Evolutionary conservation across 2,113 vertebrate species (phyloP).

Genomic region (Vidua macroura): DNA sequence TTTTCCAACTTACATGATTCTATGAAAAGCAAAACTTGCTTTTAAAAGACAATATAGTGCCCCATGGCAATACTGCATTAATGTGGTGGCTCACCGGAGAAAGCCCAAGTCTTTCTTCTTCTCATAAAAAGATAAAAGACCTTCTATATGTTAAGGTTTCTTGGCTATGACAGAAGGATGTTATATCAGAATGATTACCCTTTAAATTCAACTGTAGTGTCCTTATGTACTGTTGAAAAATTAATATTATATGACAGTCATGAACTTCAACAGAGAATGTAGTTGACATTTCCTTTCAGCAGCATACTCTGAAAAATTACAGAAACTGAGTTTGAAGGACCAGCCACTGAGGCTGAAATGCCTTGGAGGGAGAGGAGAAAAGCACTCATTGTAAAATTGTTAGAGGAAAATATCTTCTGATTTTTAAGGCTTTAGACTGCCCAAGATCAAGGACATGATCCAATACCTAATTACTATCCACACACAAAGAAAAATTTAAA

Average conservation of each 20-base stretch:
- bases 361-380: conserved; percentile 16
- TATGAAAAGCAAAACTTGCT: neutral
- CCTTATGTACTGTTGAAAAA: neutral
- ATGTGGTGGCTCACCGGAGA: neutral
- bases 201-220: neutral
- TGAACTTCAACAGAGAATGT: neutral
- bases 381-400: neutral
- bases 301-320: conserved; percentile 11
- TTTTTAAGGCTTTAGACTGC: conserved; percentile 2
- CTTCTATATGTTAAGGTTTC: neutral
- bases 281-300: conserved; percentile 44
- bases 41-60: neutral
- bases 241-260: conserved; percentile 43
- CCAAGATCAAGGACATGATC: neutral
- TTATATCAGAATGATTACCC: neutral
- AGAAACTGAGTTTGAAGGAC: conserved; percentile 40
- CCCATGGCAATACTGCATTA: neutral
- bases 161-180: neutral
- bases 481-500: neutral
- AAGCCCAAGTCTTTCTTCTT: neutral
- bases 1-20: neutral
- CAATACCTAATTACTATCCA: neutral
- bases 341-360: neutral
- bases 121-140: neutral
- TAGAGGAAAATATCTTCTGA: neutral